These are phyloP conservation scores for Hyaena hyaena DNA, from an alignment of 2,113 vertebrate species.

Conservation along the genomic window DNA sequence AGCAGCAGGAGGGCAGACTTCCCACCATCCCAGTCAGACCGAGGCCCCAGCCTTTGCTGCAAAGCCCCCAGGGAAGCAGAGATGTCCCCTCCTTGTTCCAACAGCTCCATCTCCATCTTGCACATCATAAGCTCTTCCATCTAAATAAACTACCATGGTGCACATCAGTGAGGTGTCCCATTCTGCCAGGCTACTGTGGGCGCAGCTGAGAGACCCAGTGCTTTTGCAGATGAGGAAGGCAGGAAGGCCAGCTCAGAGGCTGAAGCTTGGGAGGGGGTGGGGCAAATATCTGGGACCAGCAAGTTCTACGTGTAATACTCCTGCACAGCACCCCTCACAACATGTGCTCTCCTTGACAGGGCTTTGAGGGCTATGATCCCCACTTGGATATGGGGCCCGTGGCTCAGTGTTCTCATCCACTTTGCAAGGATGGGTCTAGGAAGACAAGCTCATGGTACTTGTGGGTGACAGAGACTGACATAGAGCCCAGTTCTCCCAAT, in stretches of 20 bases:
- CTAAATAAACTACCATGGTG: neutral
- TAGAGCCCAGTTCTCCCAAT: neutral
- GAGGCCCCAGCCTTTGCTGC: neutral
- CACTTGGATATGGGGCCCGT: neutral
- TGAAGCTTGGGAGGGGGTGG: neutral
- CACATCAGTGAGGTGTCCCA: accelerated
- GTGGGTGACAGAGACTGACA: neutral
- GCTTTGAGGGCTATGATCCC: neutral
- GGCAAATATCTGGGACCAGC: accelerated
- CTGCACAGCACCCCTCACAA: neutral
- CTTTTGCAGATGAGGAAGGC: accelerated
- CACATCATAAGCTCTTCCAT: neutral
- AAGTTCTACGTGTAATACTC: too few relatives aligned
- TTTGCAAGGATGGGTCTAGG: neutral
- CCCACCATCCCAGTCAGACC: neutral
- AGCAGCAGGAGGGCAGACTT: neutral
- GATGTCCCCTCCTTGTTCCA: neutral
- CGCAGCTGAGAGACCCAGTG: neutral
- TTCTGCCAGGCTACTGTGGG: neutral
- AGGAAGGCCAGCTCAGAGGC: neutral
- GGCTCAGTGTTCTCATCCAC: neutral
- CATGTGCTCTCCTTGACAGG: accelerated
- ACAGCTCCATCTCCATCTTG: neutral
- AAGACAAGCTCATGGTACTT: neutral
- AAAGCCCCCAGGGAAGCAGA: neutral